phyloP scores from a whole-genome alignment of 1,140 invertebrate species.

The Aphis craccivora region DNA sequence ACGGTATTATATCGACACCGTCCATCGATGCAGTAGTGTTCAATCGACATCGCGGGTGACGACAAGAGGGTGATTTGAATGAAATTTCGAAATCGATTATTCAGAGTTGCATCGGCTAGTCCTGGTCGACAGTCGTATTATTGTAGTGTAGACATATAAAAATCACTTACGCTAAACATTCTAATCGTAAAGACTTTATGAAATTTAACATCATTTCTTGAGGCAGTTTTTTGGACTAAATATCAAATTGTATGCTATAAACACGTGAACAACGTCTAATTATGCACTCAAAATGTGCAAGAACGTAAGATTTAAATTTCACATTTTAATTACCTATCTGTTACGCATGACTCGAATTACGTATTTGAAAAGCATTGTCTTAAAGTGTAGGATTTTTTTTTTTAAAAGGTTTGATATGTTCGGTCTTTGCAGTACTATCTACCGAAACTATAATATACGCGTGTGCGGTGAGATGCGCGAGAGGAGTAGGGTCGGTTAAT shows the following conservation, averaged over 20 bases:
- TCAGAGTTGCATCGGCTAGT: not conserved
- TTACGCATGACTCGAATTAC: not conserved
- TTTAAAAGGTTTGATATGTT: too few species aligned
- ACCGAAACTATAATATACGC: not conserved
- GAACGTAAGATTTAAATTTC: not conserved
- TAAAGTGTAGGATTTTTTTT: not conserved
- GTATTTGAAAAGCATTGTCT: not conserved
- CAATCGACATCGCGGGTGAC: not conserved
- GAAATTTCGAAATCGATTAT: not conserved
- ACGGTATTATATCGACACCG: not conserved
- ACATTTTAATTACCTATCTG: not conserved
- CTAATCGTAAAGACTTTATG: not conserved
- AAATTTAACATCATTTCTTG: not conserved
- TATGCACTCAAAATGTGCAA: not conserved
- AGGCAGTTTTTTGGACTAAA: not conserved
- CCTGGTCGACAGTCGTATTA: not conserved
- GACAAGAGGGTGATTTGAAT: not conserved
- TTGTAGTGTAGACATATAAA: not conserved
- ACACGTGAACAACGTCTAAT: not conserved
- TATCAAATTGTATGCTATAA: not conserved
- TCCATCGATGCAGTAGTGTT: not conserved
- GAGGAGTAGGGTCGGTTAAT: conserved; percentile 1
- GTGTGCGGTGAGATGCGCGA: not conserved
- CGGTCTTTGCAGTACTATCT: not conserved
- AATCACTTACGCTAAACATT: not conserved